Base-by-base conservation (phyloP, 2,888 invertebrate genomes). In the Synergus gifuensis region DNA sequence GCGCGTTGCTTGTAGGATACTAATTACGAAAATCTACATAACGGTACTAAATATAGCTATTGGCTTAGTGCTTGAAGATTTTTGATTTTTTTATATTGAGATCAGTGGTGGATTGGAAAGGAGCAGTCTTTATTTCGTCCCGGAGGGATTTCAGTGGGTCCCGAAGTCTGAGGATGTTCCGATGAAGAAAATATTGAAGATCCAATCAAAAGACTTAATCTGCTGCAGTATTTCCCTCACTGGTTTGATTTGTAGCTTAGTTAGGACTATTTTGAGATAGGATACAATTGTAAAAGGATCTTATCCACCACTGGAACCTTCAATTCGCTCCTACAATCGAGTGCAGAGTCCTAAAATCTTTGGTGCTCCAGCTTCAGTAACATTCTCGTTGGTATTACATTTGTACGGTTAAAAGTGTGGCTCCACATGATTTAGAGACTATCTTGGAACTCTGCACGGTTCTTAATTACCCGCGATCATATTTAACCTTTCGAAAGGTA, bases 11-110 rank as follows among this genome's bases (percentile, higher is more conserved):
- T 73, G 8, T 54, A 49, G 46, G 46, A n/a, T 28, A 40, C 1
- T 28, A 40, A 36, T 49, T 54, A 73, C n/a, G 73, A 40, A 54
- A 73, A 73, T 54, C 54, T 54, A 54, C 22, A 1, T 54, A 69
- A 69, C 16, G 28, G 28, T 73, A 40, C 36, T 73, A 54, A 69
- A 22, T 7, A 0, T 73, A 36, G 12, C 40, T 73, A 3, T 73
- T 49, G 69, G 22, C 44, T 49, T 54, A 2, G 4, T 40, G 16
- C 16, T 73, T 36, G 11, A 42, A 66, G 66, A 40, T 66, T 66
- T 66, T 66, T 66, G 66, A 66, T 66, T 66, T 62, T 22, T 28
- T 22, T 3, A 60, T 22, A 14, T 62, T 5, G 14, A 28, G 28
- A 4, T 28, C 11, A 62, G 60, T 62, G 60, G 60, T 62, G 60